Conservation (phyloP, 2,888 invertebrate species). For the Neocrepidodera transversa region DNA sequence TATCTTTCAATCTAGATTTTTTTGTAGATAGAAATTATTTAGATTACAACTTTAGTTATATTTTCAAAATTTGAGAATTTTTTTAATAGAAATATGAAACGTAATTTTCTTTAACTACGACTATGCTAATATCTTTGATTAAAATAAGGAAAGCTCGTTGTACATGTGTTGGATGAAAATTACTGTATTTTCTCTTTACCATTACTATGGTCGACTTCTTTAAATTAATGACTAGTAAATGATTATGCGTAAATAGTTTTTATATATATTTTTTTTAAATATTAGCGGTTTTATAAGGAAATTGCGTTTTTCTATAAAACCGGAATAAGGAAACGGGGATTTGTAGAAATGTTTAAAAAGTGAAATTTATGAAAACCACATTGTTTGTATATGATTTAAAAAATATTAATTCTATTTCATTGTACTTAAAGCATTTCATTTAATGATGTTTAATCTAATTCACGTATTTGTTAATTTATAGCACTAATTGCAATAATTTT, state of each 20-base stretch:
- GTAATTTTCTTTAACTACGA: neutral
- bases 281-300: neutral
- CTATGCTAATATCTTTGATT: neutral
- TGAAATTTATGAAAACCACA: neutral
- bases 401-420: too few relatives aligned
- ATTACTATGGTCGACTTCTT: conserved; percentile 14
- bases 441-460: too few relatives aligned
- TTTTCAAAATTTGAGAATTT: too few relatives aligned
- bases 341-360: too few relatives aligned
- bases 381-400: too few relatives aligned
- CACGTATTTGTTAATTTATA: too few relatives aligned
- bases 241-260: neutral
- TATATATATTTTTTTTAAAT: neutral
- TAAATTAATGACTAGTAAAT: conserved; percentile 2
- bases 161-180: conserved; percentile 21
- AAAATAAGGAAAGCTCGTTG: conserved; percentile 1
- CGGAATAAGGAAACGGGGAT: neutral
- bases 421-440: too few relatives aligned
- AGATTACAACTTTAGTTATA: too few relatives aligned
- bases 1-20: too few relatives aligned
- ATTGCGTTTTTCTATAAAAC: neutral
- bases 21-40: too few relatives aligned
- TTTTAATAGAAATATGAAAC: too few relatives aligned
- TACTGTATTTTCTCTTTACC: conserved; percentile 19
- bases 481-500: too few relatives aligned